Evolutionary conservation across 2,113 vertebrate genomes (phyloP), one percentile per base, ranked within the genome.

Genomic region (Cynoglossus semilaevis): DNA sequence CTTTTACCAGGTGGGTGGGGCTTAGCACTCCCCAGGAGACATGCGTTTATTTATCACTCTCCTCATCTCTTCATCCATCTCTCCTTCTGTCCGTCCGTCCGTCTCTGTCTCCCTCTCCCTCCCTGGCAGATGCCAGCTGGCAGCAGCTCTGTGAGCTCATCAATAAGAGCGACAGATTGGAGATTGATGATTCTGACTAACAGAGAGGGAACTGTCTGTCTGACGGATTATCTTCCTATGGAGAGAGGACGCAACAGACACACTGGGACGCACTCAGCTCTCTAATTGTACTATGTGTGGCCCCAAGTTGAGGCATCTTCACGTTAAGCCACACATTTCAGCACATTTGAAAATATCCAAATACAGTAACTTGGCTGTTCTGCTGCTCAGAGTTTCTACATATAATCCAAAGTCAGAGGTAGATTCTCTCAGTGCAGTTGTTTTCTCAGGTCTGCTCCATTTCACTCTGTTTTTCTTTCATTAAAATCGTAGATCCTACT

Each of bases 101-200:
- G 17, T 47, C 45, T 10, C 11, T 41, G 11, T 7, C 15, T 6
- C 12, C 42, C 42, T 7, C 12, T n/a, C 12, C 42, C 53, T 41
- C 13, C n/a, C 53, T 47, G 9, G 58, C 79, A 19, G 68, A 63
- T 74, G 80, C 80, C 83, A 85, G 80, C 80, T 81, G 80, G 80
- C 80, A 54, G 67, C 67, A 7, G 44, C 65, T 65, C 77, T n/a
- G 56, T 18, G 54, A 65, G 9, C 63, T 83, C 75, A 77, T 83
- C 80, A 79, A 85, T 81, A 83, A 77, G 77, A 51, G 56, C 14
- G 75, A 63, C 76, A 59, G 78, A 81, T 79, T 38, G 71, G 78
- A 77, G 76, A 83, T 75, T 75, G 71, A 83, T 79, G 70, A 59
- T 13, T 29, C 6, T 1, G 58, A 41, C 77, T 67, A 58, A 65